Conservation (phyloP, 2,113 vertebrate species). For the Ictalurus furcatus region DNA sequence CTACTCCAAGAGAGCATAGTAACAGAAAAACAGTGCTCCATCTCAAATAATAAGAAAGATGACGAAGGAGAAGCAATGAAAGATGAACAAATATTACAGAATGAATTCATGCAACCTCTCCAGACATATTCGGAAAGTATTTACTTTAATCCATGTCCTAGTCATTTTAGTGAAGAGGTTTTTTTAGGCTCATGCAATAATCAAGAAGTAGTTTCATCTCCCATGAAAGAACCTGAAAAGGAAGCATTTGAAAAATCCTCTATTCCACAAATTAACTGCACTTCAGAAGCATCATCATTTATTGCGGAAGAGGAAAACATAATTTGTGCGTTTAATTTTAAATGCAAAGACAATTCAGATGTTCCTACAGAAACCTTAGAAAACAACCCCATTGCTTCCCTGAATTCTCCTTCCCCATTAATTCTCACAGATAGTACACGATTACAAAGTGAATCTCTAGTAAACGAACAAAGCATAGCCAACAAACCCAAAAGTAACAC, state of each 20-base stretch:
- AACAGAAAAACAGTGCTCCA: neutral
- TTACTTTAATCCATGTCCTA: neutral
- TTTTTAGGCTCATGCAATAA: constrained; percentile 36
- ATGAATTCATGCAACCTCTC: neutral
- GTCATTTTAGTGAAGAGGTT: constrained; percentile 12
- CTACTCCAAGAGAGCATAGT: neutral
- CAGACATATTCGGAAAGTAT: neutral
- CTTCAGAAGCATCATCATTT: neutral
- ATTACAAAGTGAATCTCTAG: neutral
- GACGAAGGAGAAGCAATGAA: neutral
- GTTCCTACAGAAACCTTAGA: constrained; percentile 28
- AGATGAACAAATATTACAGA: neutral
- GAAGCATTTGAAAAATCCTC: neutral
- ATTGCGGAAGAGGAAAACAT: constrained; percentile 18
- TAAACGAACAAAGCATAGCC: constrained; percentile 16
- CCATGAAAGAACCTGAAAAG: constrained; percentile 13
- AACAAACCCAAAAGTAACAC: neutral
- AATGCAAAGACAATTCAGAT: constrained; percentile 24
- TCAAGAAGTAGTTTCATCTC: neutral
- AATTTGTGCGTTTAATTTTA: neutral
- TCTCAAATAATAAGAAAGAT: constrained; percentile 16
- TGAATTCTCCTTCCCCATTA: neutral
- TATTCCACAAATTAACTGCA: neutral
- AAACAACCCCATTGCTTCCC: constrained; percentile 7
- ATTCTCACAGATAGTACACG: constrained; percentile 3